Evolutionary conservation across 2,888 invertebrate species (phyloP).

Genomic region (Leptothorax acervorum): DNA sequence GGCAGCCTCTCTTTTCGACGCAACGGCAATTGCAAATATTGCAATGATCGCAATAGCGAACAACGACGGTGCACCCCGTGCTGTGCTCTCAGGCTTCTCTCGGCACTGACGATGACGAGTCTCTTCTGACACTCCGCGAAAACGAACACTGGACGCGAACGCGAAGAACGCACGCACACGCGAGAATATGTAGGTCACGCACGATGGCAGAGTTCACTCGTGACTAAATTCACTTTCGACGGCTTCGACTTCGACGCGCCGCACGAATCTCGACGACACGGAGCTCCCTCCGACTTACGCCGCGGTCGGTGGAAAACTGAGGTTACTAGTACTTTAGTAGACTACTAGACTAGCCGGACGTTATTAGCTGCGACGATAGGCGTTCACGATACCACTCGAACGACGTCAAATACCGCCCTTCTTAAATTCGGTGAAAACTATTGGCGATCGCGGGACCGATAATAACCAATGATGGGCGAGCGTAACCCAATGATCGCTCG

Average conservation of each 20-base stretch:
- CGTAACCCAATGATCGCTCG: neutral
- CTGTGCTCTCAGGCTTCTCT: neutral
- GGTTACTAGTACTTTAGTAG: too few species aligned
- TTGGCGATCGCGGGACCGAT: neutral
- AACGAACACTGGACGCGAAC: neutral
- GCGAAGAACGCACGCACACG: neutral
- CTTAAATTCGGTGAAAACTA: neutral
- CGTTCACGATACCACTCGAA: neutral
- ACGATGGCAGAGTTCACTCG: neutral
- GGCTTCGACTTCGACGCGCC: neutral
- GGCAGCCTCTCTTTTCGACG: constrained; percentile 14
- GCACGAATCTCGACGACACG: neutral
- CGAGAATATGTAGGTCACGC: neutral
- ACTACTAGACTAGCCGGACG: neutral
- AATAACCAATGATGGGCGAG: neutral
- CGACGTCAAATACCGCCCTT: neutral
- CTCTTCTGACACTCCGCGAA: neutral
- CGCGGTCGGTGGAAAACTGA: neutral
- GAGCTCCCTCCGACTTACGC: neutral
- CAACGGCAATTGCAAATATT: neutral
- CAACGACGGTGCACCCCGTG: constrained; percentile 2
- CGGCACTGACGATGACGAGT: neutral
- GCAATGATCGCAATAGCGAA: neutral
- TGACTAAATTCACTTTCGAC: constrained; percentile 10
- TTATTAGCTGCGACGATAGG: neutral